Base-by-base conservation (phyloP, 2,888 invertebrate species). In the Clepsis dumicolana region DNA sequence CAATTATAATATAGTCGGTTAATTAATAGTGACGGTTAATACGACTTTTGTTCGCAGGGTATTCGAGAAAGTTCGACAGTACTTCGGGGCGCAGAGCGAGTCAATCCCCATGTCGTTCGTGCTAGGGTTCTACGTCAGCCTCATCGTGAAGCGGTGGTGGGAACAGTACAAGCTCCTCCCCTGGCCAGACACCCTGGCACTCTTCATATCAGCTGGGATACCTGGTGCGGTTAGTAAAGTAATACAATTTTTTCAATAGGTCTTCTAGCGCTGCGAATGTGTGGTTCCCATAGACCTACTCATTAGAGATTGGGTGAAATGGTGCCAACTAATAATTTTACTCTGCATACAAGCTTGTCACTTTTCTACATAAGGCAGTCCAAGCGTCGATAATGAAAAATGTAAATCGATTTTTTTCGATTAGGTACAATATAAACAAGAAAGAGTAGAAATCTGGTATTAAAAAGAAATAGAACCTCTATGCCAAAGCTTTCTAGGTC, bases 91-190 rank as follows among this genome's bases (percentile, higher is more conserved):
- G 79, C 98, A 97, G 88, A 96, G 96, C 84, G 98, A 97, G 86
- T 96, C 97, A 70, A 98, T 98, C 83, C 98, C 98, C 44, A 97
- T 99, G 96, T 98, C 98, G 32, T 98, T 99, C 94, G 98, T 98
- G 64, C 95, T 99, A 75, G 98, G 98, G 69, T 98, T 99, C 94
- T 98, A 98, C 93, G 98, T 98, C 74, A 97, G 96, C 80, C 94
- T 98, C 78, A 97, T 98, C 63, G 98, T 98, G 76, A 97, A 97
- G 83, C 94, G 98, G 79, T 98, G 98, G 98, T 98, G 98, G 98
- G 97, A 98, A 84, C 98, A 98, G 87, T 98, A 98, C 94, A 96
- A 96, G 89, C 94, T 97, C 72, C 94, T 98, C 74, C 98, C 98
- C 4, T 98, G 98, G 98, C 98, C 98, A 0, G 98, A 98, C 92